Evolutionary conservation across 2,888 invertebrate species (phyloP).

Genomic region (Tenthredo scrophulariae): DNA sequence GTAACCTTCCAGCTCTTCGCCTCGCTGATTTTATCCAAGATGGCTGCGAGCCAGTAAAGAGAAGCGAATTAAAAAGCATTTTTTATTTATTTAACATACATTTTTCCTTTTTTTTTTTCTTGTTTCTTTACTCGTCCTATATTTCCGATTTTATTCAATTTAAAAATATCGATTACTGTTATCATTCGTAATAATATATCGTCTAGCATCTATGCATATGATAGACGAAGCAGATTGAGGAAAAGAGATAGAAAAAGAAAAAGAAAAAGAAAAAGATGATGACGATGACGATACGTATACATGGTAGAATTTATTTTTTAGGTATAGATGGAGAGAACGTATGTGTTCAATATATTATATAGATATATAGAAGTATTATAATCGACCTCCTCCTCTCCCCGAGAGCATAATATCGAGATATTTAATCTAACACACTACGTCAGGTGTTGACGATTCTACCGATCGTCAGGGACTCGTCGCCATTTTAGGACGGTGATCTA

Average conservation of each 20-base stretch:
- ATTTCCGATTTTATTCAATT: neutral
- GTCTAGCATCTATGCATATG: no score
- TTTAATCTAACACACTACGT: constrained; percentile 30
- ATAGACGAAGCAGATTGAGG: no score
- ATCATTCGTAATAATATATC: no score
- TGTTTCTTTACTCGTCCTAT: neutral
- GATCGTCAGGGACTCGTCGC: constrained; percentile 37
- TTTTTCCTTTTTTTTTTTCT: neutral
- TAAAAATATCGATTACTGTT: no score
- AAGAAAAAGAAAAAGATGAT: no score
- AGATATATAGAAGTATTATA: neutral
- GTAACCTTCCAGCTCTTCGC: constrained; percentile 51
- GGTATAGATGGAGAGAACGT: neutral
- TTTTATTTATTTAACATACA: neutral
- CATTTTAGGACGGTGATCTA: constrained; percentile 47
- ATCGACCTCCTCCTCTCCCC: neutral
- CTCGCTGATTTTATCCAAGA: constrained; percentile 50
- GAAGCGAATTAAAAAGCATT: constrained; percentile 5
- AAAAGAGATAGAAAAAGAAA: no score
- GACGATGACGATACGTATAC: neutral
- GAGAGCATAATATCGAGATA: constrained; percentile 25
- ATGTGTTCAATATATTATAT: neutral
- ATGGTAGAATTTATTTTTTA: neutral
- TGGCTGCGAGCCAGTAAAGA: constrained; percentile 24
- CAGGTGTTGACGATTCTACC: constrained; percentile 43